These are phyloP conservation scores for Rhagoletis zephyria DNA, from an alignment of 1,140 invertebrate species.

Conservation along the genomic window DNA sequence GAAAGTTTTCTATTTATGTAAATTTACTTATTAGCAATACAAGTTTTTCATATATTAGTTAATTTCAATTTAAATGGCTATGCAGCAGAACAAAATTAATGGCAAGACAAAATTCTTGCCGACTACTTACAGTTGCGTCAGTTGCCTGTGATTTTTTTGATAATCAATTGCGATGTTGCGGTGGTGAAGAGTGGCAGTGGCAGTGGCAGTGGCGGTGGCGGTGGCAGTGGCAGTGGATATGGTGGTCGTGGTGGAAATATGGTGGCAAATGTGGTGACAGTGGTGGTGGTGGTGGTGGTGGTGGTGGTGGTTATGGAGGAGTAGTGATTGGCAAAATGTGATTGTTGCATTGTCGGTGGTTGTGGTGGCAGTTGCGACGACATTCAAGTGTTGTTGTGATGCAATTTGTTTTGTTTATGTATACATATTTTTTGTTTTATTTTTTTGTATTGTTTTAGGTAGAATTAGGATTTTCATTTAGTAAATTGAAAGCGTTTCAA, in stretches of 20 bases:
- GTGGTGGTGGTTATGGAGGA: neutral
- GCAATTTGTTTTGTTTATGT: neutral
- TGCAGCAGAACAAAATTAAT: conserved; percentile 6
- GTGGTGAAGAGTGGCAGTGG: conserved; percentile 6
- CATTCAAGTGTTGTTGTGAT: neutral
- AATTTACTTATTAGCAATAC: neutral
- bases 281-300: too few relatives aligned
- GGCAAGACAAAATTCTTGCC: conserved; percentile 7
- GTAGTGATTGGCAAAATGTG: conserved; percentile 26
- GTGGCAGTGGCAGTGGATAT: neutral
- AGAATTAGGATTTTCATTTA: neutral
- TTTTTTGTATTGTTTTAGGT: neutral
- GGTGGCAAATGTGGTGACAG: neutral
- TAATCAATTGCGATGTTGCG: conserved; percentile 50
- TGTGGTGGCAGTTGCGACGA: conserved; percentile 20
- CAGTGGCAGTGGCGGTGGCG: too few relatives aligned
- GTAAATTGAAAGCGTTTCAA: neutral
- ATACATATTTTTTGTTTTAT: neutral
- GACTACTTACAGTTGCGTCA: conserved; percentile 58
- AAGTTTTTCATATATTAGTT: neutral
- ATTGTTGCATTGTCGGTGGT: conserved; percentile 16
- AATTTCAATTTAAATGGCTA: neutral
- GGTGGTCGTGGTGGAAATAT: neutral
- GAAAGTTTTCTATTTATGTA: neutral
- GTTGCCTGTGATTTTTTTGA: conserved; percentile 56